These are phyloP conservation scores for Pomphorhynchus laevis DNA, from an alignment of 1,140 invertebrate species.

Conservation along the genomic window DNA sequence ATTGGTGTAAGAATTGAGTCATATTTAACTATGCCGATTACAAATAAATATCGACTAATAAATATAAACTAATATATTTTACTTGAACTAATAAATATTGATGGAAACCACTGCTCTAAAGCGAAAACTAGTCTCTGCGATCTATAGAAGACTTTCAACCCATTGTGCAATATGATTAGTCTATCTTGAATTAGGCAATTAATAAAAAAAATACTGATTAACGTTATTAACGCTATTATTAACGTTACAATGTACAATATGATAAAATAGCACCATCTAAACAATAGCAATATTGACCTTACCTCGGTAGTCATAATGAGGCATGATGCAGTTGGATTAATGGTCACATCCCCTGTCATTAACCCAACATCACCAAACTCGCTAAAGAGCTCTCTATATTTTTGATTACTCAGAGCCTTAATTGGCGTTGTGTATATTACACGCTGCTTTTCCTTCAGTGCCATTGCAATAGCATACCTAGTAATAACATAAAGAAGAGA, in stretches of 20 bases:
- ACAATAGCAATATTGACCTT: constrained; percentile 7
- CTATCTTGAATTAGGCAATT: no score
- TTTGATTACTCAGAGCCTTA: constrained; percentile 96
- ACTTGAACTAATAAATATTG: no score
- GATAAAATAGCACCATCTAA: background rate
- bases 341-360: constrained; percentile 91
- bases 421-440: constrained; percentile 99
- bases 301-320: constrained; percentile 98
- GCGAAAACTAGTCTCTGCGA: no score
- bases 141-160: no score
- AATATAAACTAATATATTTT: no score
- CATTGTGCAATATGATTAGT: no score
- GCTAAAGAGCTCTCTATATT: constrained; percentile 82
- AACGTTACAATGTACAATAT: background rate
- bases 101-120: no score
- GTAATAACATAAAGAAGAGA: constrained; percentile 15
- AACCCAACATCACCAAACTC: constrained; percentile 82
- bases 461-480: constrained; percentile 35
- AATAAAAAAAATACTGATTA: no score
- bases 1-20: no score
- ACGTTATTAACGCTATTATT: no score
- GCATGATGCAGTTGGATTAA: constrained; percentile 77
- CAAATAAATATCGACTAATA: no score
- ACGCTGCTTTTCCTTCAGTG: constrained; percentile 33
- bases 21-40: no score